Evolutionary conservation across 1,140 invertebrate genomes (phyloP).

Genomic region (Schlechtendalia chinensis): DNA sequence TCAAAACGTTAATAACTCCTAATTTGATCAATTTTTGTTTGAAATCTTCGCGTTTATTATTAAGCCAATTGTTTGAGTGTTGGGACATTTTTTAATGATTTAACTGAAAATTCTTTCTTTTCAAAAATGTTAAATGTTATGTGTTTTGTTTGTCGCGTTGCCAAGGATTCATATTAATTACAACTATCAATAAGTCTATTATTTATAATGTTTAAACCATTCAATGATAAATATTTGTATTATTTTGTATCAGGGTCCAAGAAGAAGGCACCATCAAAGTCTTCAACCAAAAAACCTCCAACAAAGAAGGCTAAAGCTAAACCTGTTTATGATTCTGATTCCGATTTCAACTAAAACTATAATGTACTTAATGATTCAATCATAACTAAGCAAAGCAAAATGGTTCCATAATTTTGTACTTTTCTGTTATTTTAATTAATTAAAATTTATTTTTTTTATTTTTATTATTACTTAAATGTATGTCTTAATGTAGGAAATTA

Average conservation of each 20-base stretch:
- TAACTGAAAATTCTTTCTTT: neutral
- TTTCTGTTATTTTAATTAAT: neutral
- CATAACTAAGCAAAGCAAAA: neutral
- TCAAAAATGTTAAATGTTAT: neutral
- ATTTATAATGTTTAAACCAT: neutral
- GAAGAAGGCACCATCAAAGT: neutral
- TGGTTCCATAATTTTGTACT: neutral
- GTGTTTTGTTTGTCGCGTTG: neutral
- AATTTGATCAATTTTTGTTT: slow-evolving; percentile 22
- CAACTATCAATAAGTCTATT: neutral
- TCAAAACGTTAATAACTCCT: slow-evolving; percentile 38
- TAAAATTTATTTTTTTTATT: too few relatives aligned
- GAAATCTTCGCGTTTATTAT: slow-evolving; percentile 14
- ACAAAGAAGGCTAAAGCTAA: slow-evolving; percentile 31
- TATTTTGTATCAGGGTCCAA: slow-evolving; percentile 26
- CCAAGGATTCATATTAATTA: neutral
- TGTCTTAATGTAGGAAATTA: neutral
- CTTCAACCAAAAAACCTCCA: slow-evolving; percentile 23
- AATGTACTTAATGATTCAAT: slow-evolving; percentile 9
- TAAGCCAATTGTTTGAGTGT: neutral
- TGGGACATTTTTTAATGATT: neutral
- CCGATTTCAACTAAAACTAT: neutral
- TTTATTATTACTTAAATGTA: neutral
- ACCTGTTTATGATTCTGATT: neutral
- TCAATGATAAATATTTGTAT: slow-evolving; percentile 11